Conservation (phyloP, 1,140 invertebrate species). For the Plectus sambesii region DNA sequence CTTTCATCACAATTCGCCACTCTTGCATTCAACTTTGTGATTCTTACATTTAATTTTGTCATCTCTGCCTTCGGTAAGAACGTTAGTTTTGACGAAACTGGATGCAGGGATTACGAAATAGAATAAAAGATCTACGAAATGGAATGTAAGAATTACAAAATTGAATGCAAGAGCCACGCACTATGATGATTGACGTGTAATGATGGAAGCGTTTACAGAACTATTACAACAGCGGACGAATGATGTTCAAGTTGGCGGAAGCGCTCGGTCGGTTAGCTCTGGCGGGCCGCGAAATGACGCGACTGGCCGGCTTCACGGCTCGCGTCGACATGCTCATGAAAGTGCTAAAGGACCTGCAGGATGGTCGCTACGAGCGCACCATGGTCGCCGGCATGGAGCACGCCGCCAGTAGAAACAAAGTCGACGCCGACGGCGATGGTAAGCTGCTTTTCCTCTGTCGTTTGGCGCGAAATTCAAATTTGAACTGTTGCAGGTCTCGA, state of each 20-base stretch:
- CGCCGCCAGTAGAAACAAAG: constrained; percentile 10
- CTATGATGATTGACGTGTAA: constrained; percentile 7
- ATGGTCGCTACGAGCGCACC: constrained; percentile 70
- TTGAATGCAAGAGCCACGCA: too few relatives aligned
- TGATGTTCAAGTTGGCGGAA: constrained; percentile 91
- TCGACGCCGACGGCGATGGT: constrained; percentile 17
- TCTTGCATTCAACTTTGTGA: too few relatives aligned
- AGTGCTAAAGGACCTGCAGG: constrained; percentile 73
- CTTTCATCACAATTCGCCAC: constrained; percentile 13
- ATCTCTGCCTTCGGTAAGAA: too few relatives aligned
- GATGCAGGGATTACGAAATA: too few relatives aligned
- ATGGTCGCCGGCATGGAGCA: constrained; percentile 59
- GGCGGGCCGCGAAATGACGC: constrained; percentile 81
- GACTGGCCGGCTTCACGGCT: constrained; percentile 80
- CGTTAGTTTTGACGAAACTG: too few relatives aligned
- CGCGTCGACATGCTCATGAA: constrained; percentile 76
- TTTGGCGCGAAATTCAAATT: too few relatives aligned
- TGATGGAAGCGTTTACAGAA: constrained; percentile 51
- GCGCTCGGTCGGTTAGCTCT: constrained; percentile 84
- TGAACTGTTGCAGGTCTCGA: too few relatives aligned
- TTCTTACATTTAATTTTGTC: too few relatives aligned
- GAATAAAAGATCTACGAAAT: too few relatives aligned
- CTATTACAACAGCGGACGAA: constrained; percentile 89
- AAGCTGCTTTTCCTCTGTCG: too few relatives aligned
- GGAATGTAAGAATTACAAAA: too few relatives aligned